Evolutionary conservation across 2,888 invertebrate genomes (phyloP), one percentile per base, ranked within the genome.

Genomic region (Conchocele bisecta): DNA sequence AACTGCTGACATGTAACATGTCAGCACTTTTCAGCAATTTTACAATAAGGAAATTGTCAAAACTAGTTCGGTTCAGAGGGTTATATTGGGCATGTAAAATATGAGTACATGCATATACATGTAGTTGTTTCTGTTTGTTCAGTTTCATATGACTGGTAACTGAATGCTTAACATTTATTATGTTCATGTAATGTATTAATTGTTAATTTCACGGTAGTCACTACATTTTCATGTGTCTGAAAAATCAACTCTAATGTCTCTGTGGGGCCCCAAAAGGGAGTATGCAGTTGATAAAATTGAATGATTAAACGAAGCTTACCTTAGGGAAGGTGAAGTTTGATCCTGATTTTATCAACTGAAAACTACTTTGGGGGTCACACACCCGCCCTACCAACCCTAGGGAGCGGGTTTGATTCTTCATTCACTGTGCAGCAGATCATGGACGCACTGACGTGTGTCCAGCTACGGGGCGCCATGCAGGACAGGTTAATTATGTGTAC

Each of bases 301-400:
- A 39, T 54, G 33, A 59, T 70, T 70, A 64, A 64, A 69, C 63
- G 22, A 69, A 46, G 64, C 69, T 64, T 69, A 69, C 58, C 69
- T 56, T 54, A 6, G 54, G 2, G 22, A 15, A 35, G 20, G 26
- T n/a, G n/a, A n/a, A n/a, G 64, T 70, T 70, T 64, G 48, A 58
- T 64, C 15, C 15, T 33, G 33, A 70, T 64, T 70, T 54, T 37
- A 58, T 70, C 44, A 35, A 61, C 68, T 33, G 48, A 54, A 54
- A 60, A 61, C 68, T 54, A 54, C 68, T 54, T 56, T 24, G 41
- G 68, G 54, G 68, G 24, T 68, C 56, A 68, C 68, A 68, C 68
- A 68, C 67, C 60, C 67, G 22, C 67, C 67, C 67, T 41, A 0
- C 11, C 48, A 31, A 20, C 9, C 22, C 59, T 41, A 41, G 17